phyloP scores from a whole-genome alignment of 2,888 invertebrate genomes.

The Eristalis intricaria region DNA sequence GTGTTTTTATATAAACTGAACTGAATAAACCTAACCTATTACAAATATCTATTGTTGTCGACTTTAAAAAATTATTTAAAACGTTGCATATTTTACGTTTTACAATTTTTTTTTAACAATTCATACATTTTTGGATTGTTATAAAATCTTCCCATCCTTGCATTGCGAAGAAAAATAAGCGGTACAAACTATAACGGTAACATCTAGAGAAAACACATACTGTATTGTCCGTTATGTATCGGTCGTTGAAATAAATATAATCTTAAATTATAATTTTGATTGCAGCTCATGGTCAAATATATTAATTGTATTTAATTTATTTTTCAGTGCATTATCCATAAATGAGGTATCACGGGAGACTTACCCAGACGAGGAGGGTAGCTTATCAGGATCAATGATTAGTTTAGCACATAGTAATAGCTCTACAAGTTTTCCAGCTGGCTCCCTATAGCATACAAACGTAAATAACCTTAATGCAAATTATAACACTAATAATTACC shows the following conservation, averaged over 20 bases:
- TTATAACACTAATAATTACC: constrained; percentile 76
- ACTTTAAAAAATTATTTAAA: too few relatives aligned
- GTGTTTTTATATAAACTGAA: too few relatives aligned
- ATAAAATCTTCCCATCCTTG: background rate
- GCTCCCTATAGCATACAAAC: constrained; percentile 85
- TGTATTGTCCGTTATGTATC: background rate
- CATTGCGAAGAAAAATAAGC: background rate
- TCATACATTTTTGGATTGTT: too few relatives aligned
- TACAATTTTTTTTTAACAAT: too few relatives aligned
- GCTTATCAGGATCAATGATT: constrained; percentile 96
- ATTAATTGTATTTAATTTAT: constrained; percentile 40
- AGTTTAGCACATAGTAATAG: constrained; percentile 98
- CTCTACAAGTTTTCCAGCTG: constrained; percentile 94
- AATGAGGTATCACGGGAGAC: constrained; percentile 94
- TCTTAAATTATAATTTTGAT: background rate
- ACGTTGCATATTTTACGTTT: too few relatives aligned
- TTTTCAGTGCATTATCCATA: constrained; percentile 92
- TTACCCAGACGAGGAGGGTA: constrained; percentile 94
- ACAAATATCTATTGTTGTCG: too few relatives aligned
- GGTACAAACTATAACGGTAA: too few relatives aligned
- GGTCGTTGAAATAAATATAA: background rate
- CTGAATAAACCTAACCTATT: too few relatives aligned
- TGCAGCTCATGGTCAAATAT: background rate
- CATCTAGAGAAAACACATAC: too few relatives aligned
- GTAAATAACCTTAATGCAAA: constrained; percentile 78